Conservation (phyloP, 2,113 vertebrate species). For the Myrmophylax atrothorax region DNA sequence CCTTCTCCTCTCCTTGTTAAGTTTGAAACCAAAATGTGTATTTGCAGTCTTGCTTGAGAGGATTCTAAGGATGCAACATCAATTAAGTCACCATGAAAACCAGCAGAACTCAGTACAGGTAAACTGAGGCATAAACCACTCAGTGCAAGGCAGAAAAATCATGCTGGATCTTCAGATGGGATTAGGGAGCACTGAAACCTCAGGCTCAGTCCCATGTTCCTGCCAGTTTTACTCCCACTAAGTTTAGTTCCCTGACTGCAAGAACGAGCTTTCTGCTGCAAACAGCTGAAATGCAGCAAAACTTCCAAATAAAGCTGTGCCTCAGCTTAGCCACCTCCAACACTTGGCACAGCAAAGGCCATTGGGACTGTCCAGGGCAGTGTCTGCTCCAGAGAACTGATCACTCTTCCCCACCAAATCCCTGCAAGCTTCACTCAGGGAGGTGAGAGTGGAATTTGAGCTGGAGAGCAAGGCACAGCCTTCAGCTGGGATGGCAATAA, state of each 20-base stretch:
- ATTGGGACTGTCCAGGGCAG: background rate
- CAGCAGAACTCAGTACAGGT: background rate
- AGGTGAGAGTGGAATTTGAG: rapidly evolving
- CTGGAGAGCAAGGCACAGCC: rapidly evolving
- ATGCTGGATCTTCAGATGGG: background rate
- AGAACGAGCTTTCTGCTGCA: background rate
- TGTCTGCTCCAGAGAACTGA: rapidly evolving
- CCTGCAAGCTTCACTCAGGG: rapidly evolving
- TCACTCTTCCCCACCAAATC: rapidly evolving
- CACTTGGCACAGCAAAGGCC: background rate
- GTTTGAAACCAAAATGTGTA: background rate
- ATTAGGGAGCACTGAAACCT: background rate
- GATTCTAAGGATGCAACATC: background rate
- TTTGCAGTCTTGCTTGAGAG: background rate
- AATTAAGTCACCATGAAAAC: background rate
- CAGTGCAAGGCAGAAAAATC: background rate
- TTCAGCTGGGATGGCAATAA: rapidly evolving
- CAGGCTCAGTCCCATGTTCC: background rate
- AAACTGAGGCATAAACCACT: background rate
- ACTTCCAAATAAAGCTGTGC: background rate
- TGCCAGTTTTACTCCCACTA: background rate
- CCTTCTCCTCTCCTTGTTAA: background rate
- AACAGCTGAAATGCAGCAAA: background rate
- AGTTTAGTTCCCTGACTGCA: background rate
- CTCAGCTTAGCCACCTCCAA: background rate